Conservation (phyloP, 2,888 invertebrate species). For the Microdon myrmicae region DNA sequence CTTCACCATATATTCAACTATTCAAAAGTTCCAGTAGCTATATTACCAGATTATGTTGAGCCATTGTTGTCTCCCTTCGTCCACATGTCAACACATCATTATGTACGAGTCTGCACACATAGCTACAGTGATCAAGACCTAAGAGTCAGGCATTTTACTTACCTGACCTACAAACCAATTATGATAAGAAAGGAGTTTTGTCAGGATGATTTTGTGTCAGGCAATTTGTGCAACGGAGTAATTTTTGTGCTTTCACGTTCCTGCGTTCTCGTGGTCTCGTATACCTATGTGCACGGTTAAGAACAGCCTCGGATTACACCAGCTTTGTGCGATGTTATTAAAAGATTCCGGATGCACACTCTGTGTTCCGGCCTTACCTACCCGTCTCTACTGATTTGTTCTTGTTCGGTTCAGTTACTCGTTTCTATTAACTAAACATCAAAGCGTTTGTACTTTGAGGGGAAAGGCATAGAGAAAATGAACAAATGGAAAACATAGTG, state of each 20-base stretch:
- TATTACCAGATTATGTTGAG: too few relatives aligned
- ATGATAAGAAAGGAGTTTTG: constrained; percentile 53
- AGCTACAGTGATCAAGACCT: too few relatives aligned
- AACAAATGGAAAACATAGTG: too few relatives aligned
- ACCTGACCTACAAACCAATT: constrained; percentile 46
- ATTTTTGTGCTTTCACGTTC: constrained; percentile 36
- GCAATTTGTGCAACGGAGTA: constrained; percentile 48
- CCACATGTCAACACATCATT: too few relatives aligned
- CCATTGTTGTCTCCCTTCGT: too few relatives aligned
- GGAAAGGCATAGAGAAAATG: too few relatives aligned
- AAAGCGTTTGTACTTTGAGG: constrained; percentile 36
- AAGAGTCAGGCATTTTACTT: constrained; percentile 2
- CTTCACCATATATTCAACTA: too few relatives aligned
- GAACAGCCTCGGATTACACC: constrained; percentile 47
- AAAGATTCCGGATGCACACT: constrained; percentile 42
- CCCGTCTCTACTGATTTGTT: constrained; percentile 2
- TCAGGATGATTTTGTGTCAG: constrained; percentile 51
- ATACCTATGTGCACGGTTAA: constrained; percentile 13
- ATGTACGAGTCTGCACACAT: too few relatives aligned
- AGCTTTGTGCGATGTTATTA: constrained; percentile 51
- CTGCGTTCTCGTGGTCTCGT: constrained; percentile 3
- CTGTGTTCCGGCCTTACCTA: constrained; percentile 18
- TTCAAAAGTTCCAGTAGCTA: too few relatives aligned
- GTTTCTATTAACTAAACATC: constrained; percentile 34
- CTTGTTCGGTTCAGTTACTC: background rate